Evolutionary conservation across 2,797 vertebrate genomes (phyloP), one percentile per base, ranked within the genome.

Genomic region (Hypotaenidia okinawae): DNA sequence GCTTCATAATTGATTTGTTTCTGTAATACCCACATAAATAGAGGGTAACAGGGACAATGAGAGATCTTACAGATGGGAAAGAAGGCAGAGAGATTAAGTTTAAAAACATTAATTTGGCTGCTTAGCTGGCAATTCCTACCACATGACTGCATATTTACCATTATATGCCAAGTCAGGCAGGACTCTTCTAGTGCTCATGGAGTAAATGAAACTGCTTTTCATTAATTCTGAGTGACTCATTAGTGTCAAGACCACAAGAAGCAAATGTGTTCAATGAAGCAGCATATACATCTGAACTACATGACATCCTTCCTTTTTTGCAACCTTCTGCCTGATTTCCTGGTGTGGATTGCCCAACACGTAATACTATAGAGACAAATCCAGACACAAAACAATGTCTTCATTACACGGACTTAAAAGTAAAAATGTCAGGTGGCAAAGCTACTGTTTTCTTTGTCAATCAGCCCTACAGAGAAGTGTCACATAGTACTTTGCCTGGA

Each of bases 341-440:
- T 80, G 23, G 27, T 0, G 0, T 15, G 15, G 11, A 15, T 37
- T 76, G 24, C 70, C 32, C 45, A 72, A 28, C 30, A 4, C 0
- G 0, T 0, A 1, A 54, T 14, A 62, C 47, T 57, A 39, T 66
- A 87, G 55, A n/a, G 15, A 39, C 13, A 70, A 55, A 80, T 30
- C 7, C 11, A 52, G 55, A 51, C n/a, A 52, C 19, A 57, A 78
- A 87, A 59, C 11, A 22, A 23, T 9, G 5, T 33, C 23, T 69
- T 85, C 13, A 18, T 78, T 72, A 64, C 16, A n/a, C 3, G 4
- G n/a, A 14, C 43, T n/a, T 51, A 49, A 67, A 4, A 13, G 4
- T 73, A 57, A 80, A 83, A 86, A 15, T 9, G 7, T 27, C 21
- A 4, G 4, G 21, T 16, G 45, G 25, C 5, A 92, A 68, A 75